Evolutionary conservation across 1,140 invertebrate species (phyloP).

Genomic region (Mamestra configurata): DNA sequence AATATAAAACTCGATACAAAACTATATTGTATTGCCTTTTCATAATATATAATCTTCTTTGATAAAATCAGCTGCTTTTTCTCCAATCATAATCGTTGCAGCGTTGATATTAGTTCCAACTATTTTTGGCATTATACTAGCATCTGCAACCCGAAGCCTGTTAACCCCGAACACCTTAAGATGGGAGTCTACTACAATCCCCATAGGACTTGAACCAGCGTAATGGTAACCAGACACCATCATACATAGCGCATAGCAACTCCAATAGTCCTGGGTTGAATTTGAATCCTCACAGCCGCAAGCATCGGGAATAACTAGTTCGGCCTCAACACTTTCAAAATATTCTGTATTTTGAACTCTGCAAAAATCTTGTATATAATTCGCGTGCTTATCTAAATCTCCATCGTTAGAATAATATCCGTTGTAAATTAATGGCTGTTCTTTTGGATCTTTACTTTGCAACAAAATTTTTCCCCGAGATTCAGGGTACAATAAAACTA

Average conservation of each 20-base stretch:
- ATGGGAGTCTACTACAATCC: conserved; percentile 54
- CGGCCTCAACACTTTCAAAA: conserved; percentile 56
- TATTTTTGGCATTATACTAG: too few species aligned
- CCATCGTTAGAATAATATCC: not conserved
- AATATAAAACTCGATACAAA: too few species aligned
- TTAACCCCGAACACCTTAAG: conserved; percentile 35
- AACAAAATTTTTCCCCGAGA: conserved; percentile 17
- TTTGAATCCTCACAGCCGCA: conserved; percentile 40
- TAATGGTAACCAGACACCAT: conserved; percentile 51
- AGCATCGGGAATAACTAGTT: conserved; percentile 52
- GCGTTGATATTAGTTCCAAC: too few species aligned
- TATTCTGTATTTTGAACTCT: conserved; percentile 52
- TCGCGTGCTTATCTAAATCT: conserved; percentile 33
- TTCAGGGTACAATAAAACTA: not conserved
- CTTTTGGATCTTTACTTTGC: not conserved
- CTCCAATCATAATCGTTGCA: too few species aligned
- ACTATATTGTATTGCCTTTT: too few species aligned
- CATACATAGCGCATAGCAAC: conserved; percentile 51
- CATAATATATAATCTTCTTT: too few species aligned
- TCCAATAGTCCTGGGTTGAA: conserved; percentile 54
- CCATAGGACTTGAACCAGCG: conserved; percentile 59
- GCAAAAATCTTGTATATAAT: not conserved
- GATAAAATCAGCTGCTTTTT: too few species aligned
- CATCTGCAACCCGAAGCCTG: not conserved
- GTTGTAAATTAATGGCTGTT: not conserved